Evolutionary conservation across 2,888 invertebrate genomes (phyloP).

Genomic region (Hypena proboscidalis): DNA sequence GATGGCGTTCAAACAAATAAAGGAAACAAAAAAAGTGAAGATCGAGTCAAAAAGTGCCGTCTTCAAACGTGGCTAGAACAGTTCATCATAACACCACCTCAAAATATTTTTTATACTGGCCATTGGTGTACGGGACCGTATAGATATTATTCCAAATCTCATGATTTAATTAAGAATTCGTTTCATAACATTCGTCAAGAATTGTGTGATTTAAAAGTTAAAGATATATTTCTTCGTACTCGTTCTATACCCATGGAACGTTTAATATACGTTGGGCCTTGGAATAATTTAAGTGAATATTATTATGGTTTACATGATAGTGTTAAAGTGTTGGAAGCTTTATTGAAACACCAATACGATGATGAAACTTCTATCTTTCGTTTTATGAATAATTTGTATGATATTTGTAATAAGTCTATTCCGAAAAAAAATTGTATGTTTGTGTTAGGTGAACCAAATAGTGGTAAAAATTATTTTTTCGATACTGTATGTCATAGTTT

Average conservation of each 20-base stretch:
- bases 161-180: constrained; percentile 4
- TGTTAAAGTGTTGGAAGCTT: not conserved
- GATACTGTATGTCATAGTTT: constrained; percentile 13
- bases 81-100: constrained; percentile 7
- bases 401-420: constrained; percentile 2
- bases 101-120: constrained; percentile 9
- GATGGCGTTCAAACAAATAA: constrained; percentile 3
- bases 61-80: constrained; percentile 5
- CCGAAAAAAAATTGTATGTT: constrained; percentile 16
- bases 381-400: too few relatives aligned
- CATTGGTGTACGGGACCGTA: constrained; percentile 13
- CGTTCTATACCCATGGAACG: constrained; percentile 7
- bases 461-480: constrained; percentile 16
- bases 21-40: constrained; percentile 5
- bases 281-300: constrained; percentile 8
- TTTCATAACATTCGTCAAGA: constrained; percentile 10
- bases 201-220: constrained; percentile 5
- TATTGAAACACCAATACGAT: not conserved
- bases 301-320: constrained; percentile 1
- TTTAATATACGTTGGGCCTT: constrained; percentile 10
- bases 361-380: too few relatives aligned
- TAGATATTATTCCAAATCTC: constrained; percentile 7
- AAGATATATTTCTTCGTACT: constrained; percentile 7
- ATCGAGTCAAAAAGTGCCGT: constrained; percentile 5
- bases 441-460: constrained; percentile 9